phyloP scores from a whole-genome alignment of 2,113 vertebrate species.

The Climacteris rufus region DNA sequence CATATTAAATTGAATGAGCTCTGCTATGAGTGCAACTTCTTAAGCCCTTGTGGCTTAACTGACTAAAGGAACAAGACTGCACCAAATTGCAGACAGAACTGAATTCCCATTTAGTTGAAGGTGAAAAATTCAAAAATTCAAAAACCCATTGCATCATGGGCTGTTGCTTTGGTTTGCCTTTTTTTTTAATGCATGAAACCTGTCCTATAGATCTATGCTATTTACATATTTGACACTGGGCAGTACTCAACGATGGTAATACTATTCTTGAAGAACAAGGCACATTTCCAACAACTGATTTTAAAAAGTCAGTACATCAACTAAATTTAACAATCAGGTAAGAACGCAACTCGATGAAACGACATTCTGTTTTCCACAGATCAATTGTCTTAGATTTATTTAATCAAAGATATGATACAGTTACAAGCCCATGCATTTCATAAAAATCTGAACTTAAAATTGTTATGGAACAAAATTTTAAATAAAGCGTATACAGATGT shows the following conservation, averaged over 20 bases:
- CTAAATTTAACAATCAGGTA: background rate
- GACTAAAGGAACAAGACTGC: background rate
- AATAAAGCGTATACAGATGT: background rate
- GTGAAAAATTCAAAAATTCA: background rate
- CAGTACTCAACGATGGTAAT: background rate
- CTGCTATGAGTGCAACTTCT: rapidly evolving
- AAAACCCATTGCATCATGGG: background rate
- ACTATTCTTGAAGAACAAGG: background rate
- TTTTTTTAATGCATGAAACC: background rate
- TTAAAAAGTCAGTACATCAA: background rate
- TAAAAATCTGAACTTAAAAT: constrained; percentile 11
- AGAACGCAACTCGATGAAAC: background rate
- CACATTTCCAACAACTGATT: background rate
- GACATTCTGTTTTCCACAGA: background rate
- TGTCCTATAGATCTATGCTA: background rate
- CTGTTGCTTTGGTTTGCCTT: background rate
- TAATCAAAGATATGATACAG: constrained; percentile 1
- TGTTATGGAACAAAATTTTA: background rate
- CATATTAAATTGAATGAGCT: background rate
- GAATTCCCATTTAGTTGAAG: background rate
- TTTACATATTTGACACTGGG: background rate
- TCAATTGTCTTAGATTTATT: constrained; percentile 22
- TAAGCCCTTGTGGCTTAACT: background rate
- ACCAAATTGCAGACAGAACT: background rate
- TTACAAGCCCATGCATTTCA: constrained; percentile 16